Conservation (phyloP, 2,888 invertebrate genomes). For the Hypomecis atomaria region DNA sequence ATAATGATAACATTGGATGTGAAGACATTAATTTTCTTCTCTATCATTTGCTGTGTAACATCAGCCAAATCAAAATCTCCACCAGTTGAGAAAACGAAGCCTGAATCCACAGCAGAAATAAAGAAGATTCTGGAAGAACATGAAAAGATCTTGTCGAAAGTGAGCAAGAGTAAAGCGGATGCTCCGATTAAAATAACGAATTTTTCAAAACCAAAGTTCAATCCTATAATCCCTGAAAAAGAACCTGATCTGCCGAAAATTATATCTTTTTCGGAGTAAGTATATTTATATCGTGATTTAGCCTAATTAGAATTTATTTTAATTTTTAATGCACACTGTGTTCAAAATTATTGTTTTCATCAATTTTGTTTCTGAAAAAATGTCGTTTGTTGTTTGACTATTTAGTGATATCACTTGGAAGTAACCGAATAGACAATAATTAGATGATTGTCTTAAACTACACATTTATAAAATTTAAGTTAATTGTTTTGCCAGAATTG, state of each 20-base stretch:
- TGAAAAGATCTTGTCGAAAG: slow-evolving; percentile 55
- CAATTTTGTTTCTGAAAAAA: no score
- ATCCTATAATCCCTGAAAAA: slow-evolving; percentile 49
- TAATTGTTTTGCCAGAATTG: no score
- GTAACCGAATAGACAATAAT: no score
- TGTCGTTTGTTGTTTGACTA: no score
- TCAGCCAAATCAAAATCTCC: slow-evolving; percentile 49
- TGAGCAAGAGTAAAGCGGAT: slow-evolving; percentile 60
- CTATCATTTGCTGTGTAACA: slow-evolving; percentile 13
- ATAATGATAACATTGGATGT: slow-evolving; percentile 7
- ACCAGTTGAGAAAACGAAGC: slow-evolving; percentile 48
- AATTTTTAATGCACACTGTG: no score
- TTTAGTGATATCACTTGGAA: no score
- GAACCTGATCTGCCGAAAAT: slow-evolving; percentile 50
- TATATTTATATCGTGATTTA: slow-evolving; percentile 17
- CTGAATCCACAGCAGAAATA: slow-evolving; percentile 58
- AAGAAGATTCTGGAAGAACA: slow-evolving; percentile 65
- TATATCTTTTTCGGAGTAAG: slow-evolving; percentile 66
- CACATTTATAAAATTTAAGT: no score
- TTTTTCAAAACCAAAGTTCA: slow-evolving; percentile 57
- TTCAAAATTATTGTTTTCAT: no score
- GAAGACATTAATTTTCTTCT: slow-evolving; percentile 5
- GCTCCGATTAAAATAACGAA: slow-evolving; percentile 63
- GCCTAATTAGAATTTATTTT: no score
- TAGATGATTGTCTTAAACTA: no score